phyloP scores from a whole-genome alignment of 2,113 vertebrate genomes.

The Columbina picui region DNA sequence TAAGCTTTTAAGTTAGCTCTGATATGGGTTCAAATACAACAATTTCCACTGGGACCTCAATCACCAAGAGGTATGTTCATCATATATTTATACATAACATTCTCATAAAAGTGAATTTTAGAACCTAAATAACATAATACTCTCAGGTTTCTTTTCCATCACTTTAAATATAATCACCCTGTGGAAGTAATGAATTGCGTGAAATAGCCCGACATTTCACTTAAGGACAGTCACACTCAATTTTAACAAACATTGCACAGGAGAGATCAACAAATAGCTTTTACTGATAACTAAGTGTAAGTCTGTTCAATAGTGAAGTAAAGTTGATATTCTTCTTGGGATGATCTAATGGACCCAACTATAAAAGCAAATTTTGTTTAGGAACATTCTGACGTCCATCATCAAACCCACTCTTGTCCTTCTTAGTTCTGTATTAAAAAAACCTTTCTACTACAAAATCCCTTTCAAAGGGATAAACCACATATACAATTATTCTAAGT shows the following conservation, averaged over 20 bases:
- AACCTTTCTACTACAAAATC: background rate
- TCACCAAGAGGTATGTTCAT: background rate
- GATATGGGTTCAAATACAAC: background rate
- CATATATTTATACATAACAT: background rate
- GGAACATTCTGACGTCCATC: background rate
- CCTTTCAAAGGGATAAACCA: background rate
- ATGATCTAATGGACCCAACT: background rate
- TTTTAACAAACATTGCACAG: background rate
- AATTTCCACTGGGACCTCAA: background rate
- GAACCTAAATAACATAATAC: background rate
- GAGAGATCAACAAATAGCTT: background rate
- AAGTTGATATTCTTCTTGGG: background rate
- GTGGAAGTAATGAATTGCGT: background rate
- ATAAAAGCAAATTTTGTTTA: background rate
- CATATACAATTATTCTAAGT: background rate
- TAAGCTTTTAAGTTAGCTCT: background rate
- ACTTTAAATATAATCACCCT: background rate
- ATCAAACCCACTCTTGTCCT: background rate
- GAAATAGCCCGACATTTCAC: background rate
- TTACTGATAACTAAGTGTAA: background rate
- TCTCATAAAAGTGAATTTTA: background rate
- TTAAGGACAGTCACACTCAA: background rate
- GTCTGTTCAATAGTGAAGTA: background rate
- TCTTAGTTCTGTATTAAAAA: background rate
- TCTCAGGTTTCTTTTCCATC: background rate